These are phyloP conservation scores for Pyrocephalus nanus DNA, from an alignment of 2,797 vertebrate species.

Conservation along the genomic window DNA sequence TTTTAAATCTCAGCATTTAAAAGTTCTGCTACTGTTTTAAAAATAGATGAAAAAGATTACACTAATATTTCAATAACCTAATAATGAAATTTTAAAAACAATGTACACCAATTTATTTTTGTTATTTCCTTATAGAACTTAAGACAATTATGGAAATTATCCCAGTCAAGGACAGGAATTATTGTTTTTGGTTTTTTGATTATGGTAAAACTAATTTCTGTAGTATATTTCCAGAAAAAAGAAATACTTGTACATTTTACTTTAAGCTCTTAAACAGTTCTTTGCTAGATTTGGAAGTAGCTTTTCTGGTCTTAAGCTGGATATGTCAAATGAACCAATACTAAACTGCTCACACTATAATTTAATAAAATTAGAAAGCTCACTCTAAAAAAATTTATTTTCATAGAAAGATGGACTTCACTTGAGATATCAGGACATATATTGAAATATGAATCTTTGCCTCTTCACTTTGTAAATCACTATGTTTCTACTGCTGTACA, in stretches of 20 bases:
- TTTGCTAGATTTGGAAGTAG: not conserved
- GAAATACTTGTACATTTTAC: not conserved
- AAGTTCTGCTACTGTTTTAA: not conserved
- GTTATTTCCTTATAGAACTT: not conserved
- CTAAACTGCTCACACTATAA: not conserved
- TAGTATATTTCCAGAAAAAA: not conserved
- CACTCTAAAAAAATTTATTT: not conserved
- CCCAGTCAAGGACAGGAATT: not conserved
- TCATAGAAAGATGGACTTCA: not conserved
- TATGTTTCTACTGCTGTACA: not conserved
- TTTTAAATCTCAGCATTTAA: not conserved
- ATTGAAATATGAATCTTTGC: not conserved
- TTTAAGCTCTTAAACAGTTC: not conserved
- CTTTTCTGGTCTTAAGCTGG: not conserved
- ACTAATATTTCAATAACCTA: not conserved
- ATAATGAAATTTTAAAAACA: not conserved
- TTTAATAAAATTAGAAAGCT: not conserved
- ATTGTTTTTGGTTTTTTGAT: not conserved
- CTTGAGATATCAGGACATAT: not conserved
- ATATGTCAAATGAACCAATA: not conserved
- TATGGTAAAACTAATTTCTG: not conserved
- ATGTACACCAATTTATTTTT: not conserved
- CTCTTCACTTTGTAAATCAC: not conserved
- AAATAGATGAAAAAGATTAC: not conserved
- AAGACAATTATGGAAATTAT: not conserved